Base-by-base conservation (phyloP, 1,140 invertebrate species). In the Philopotamus ludificatus region DNA sequence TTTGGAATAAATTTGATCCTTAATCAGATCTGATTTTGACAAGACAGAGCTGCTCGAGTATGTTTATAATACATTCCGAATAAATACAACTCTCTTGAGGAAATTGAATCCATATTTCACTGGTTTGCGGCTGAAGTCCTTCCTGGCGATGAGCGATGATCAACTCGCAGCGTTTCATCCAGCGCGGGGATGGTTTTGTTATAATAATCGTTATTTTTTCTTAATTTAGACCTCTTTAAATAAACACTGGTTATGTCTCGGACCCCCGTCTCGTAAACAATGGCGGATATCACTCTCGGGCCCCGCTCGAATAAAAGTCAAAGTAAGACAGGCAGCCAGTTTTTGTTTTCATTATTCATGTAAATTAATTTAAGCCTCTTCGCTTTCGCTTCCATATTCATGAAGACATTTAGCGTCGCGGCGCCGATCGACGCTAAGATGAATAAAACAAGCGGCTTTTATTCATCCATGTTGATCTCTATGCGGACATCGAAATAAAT, bases 331-430 rank as follows among this genome's bases (percentile, higher is more conserved):
- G 63, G 23, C 20, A 16, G 22, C 26, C 26, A 45, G 55, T 59
- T 59, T 58, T 65, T 65, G 63, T 65, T 65, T 65, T 59, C 55
- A 65, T 65, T 59, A 65, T 65, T 65, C 63, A 65, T 65, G 63
- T 65, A 65, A 65, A 65, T 59, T 65, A 65, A 65, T 59, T 58
- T 41, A 44, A 58, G 55, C 55, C 41, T 42, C 55, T 23, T n/a
- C 28, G 42, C 18, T 26, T 58, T 22, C 15, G 22, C 51, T 25
- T 54, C 57, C 63, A 65, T 65, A 65, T 65, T 65, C 63, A 65
- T 59, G 63, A 57, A 64, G 63, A 54, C 51, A 25, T 54, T 54
- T 54, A 54, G 51, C 51, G 51, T 54, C 28, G 23, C 25, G 28
- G 22, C 22, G 23, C 28, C 28, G 51, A 54, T 54, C 51, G 51